phyloP scores from a whole-genome alignment of 2,797 vertebrate species.

The Aeoliscus strigatus region DNA sequence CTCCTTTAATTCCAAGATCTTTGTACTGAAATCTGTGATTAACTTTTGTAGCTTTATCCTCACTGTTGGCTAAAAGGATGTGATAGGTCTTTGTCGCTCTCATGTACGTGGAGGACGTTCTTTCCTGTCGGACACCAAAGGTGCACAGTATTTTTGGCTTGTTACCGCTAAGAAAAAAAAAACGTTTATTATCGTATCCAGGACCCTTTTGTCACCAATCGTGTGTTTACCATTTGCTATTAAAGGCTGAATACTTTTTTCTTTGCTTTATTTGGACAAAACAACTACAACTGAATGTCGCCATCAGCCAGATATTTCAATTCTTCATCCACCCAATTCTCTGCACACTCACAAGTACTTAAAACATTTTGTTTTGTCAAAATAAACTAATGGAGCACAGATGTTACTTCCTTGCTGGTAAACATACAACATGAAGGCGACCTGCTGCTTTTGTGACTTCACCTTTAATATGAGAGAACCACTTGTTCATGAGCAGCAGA shows the following conservation, averaged over 20 bases:
- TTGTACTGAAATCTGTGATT: slow-evolving; percentile 53
- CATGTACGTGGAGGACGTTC: slow-evolving; percentile 7
- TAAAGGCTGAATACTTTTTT: too few species aligned
- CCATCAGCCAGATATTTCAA: too few species aligned
- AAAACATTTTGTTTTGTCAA: slow-evolving; percentile 58
- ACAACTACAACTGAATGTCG: too few species aligned
- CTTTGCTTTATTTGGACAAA: too few species aligned
- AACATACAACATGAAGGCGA: slow-evolving; percentile 13
- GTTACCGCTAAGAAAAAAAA: neutral
- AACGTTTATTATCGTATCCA: neutral
- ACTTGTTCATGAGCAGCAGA: slow-evolving; percentile 34
- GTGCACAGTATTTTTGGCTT: neutral
- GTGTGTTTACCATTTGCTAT: neutral
- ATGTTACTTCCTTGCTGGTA: slow-evolving; percentile 13
- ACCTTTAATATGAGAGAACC: slow-evolving; percentile 10
- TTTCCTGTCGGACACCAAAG: neutral
- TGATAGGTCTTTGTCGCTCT: slow-evolving; percentile 42
- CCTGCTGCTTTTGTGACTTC: slow-evolving; percentile 1
- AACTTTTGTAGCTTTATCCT: slow-evolving; percentile 50
- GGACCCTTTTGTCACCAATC: neutral
- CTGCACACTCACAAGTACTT: neutral
- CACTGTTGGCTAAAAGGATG: slow-evolving; percentile 48
- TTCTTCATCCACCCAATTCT: neutral
- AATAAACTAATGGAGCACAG: slow-evolving; percentile 37
- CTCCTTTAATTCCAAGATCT: slow-evolving; percentile 32